Base-by-base conservation (phyloP, 1,140 invertebrate species). In the Euglossa dilemma region DNA sequence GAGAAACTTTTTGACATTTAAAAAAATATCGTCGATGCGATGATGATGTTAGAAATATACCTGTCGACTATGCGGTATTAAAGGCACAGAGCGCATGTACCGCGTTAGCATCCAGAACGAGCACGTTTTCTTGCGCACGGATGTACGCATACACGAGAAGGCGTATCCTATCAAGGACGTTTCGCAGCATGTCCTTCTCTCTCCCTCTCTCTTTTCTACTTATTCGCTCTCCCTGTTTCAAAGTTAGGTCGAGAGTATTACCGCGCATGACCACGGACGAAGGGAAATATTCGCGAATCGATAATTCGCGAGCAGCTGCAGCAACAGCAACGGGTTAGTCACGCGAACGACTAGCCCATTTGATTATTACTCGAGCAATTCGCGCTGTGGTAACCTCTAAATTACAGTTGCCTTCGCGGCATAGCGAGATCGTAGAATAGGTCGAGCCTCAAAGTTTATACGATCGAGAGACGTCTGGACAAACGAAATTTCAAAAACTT, bases 291-390 rank as follows among this genome's bases (percentile, higher is more conserved):
- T 87, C 89, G 80, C 85, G 85, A 92, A 93, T 93, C 92, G 92
- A 93, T 93, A 92, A 92, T 92, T 92, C 81, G 87, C 88, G 76
- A 91, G 86, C 92, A 91, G 88, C 92, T 92, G 88, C 90, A 89
- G 83, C 87, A 87, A 85, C 85, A 89, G 85, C 80, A 86, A 84
- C 84, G 88, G 86, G 86, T 92, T 92, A 92, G 92, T 92, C 90
- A 93, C 87, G 89, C 89, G 88, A 92, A 85, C 61, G 76, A 43
- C 86, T 87, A 90, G 84, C 82, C 85, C 89, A 85, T 90, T 88
- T 87, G 85, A 77, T 89, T 88, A 84, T 84, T 84, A 86, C 78
- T 88, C 66, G 83, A 66, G 64, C 73, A 63, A 71, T 20, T 63
- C 67, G 54, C 83, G 64, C n/a, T 47, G 20, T 72, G 61, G 11